These are phyloP conservation scores for Pyrocoelia pectoralis DNA, from an alignment of 2,888 invertebrate genomes.

Conservation along the genomic window DNA sequence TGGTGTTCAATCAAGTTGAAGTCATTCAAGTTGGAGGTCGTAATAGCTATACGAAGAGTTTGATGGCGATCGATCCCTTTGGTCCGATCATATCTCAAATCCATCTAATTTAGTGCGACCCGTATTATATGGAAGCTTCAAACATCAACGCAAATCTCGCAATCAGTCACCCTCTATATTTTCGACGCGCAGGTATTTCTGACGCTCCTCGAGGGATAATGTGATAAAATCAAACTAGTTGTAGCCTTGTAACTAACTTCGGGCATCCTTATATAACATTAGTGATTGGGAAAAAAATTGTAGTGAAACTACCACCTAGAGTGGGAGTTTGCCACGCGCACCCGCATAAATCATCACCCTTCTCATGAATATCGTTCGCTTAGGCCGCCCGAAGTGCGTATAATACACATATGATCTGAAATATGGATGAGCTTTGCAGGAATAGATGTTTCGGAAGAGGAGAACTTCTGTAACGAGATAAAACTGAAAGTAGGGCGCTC, in stretches of 20 bases:
- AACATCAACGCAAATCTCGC: conserved; percentile 31
- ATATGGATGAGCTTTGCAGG: conserved; percentile 47
- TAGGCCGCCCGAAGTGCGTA: conserved; percentile 46
- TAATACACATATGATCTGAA: conserved; percentile 51
- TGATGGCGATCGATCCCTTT: conserved; percentile 38
- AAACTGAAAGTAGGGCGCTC: conserved; percentile 34
- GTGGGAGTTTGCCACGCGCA: conserved; percentile 35
- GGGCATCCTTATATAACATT: neutral
- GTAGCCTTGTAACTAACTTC: neutral
- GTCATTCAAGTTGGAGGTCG: conserved; percentile 25
- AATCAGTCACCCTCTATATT: conserved; percentile 33
- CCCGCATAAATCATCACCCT: conserved; percentile 47
- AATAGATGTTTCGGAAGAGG: conserved; percentile 44
- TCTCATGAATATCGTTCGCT: conserved; percentile 47
- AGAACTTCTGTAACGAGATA: conserved; percentile 41
- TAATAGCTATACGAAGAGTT: conserved; percentile 17
- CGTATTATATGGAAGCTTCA: conserved; percentile 31
- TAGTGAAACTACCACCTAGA: conserved; percentile 4
- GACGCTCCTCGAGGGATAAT: conserved; percentile 20
- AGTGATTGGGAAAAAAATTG: conserved; percentile 4
- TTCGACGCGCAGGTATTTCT: conserved; percentile 29
- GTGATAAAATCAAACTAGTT: conserved; percentile 9
- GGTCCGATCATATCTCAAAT: conserved; percentile 37
- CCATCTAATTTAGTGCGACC: conserved; percentile 40
- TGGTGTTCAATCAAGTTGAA: conserved; percentile 32